Percentiles rank a stretch among this genome's conserved stretches.
Evolutionary conservation across 2,797 vertebrate species (phyloP).

Genomic region (Macroramphosus scolopax): DNA sequence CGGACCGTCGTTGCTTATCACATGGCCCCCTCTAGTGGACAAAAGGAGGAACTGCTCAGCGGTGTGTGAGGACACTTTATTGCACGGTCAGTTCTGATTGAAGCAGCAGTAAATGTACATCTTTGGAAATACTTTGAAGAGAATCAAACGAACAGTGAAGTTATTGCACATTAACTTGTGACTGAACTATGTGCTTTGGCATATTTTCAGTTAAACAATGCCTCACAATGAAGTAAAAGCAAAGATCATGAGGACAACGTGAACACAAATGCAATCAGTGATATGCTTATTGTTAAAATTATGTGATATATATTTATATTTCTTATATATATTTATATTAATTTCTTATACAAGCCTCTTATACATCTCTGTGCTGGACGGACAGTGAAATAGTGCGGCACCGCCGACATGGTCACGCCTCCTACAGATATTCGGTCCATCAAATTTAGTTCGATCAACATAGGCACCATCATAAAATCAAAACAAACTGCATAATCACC

Average conservation of each 20-base stretch:
- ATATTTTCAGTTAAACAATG: constrained; percentile 10
- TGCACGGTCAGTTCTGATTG: constrained; percentile 15
- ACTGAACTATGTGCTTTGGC: constrained; percentile 25
- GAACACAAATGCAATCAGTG: too few species aligned
- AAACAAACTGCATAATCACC: constrained; percentile 4
- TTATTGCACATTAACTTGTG: constrained; percentile 1
- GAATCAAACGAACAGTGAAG: constrained; percentile 5
- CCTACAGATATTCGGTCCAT: too few species aligned
- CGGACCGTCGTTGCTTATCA: constrained; percentile 8
- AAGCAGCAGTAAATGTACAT: constrained; percentile 19
- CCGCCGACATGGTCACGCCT: constrained; percentile 24
- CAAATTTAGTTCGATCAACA: constrained; percentile 9
- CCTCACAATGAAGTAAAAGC: constrained; percentile 14
- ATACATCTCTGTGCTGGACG: too few species aligned
- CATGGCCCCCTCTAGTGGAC: constrained; percentile 60
- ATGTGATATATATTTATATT: too few species aligned
- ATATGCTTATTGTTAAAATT: constrained; percentile 10
- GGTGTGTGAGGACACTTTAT: constrained; percentile 44
- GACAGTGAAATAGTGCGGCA: too few species aligned
- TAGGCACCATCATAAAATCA: constrained; percentile 20
- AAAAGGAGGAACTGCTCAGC: constrained; percentile 27
- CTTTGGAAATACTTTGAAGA: constrained; percentile 26
- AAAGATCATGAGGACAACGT: constrained; percentile 4
- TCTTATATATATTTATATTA: too few species aligned
- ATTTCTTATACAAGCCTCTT: too few species aligned